These are phyloP conservation scores for Champsocephalus esox DNA, from an alignment of 2,797 vertebrate species.

Conservation along the genomic window DNA sequence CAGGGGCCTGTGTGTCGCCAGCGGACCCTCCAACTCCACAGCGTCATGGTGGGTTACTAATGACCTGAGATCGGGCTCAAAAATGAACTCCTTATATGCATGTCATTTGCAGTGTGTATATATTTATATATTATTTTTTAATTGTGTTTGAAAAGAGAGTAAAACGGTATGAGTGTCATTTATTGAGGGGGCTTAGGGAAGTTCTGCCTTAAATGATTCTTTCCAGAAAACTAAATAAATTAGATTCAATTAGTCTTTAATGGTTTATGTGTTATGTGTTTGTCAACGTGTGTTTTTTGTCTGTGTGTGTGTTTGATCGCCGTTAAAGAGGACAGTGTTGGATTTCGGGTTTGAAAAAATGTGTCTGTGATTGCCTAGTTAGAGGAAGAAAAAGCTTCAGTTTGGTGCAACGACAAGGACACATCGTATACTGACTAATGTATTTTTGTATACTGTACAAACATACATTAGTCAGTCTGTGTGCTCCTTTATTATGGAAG, in stretches of 20 bases:
- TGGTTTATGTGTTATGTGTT: constrained; percentile 83
- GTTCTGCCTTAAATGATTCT: constrained; percentile 83
- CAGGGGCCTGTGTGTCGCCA: constrained; percentile 97
- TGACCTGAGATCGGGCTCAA: constrained; percentile 96
- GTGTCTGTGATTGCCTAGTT: constrained; percentile 70
- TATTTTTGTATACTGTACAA: constrained; percentile 61
- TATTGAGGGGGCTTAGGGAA: constrained; percentile 77
- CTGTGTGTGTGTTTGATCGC: constrained; percentile 50
- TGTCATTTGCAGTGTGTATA: constrained; percentile 99
- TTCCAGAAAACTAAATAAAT: constrained; percentile 95
- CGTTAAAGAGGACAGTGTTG: constrained; percentile 61
- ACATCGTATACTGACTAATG: constrained; percentile 70
- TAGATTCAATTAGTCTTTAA: constrained; percentile 96
- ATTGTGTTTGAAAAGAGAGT: constrained; percentile 99
- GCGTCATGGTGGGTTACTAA: constrained; percentile 99
- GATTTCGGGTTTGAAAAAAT: constrained; percentile 54
- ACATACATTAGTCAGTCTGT: constrained; percentile 71
- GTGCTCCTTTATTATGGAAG: constrained; percentile 37
- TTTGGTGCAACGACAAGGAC: constrained; percentile 62
- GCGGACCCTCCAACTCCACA: constrained; percentile 93
- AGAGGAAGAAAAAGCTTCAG: constrained; percentile 67
- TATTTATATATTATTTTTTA: constrained; percentile 99
- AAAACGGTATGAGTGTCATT: constrained; percentile 89
- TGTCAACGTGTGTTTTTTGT: constrained; percentile 63
- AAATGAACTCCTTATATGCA: constrained; percentile 99